These are phyloP conservation scores for Sphyrna mokarran DNA, from an alignment of 2,113 vertebrate species.

Conservation along the genomic window DNA sequence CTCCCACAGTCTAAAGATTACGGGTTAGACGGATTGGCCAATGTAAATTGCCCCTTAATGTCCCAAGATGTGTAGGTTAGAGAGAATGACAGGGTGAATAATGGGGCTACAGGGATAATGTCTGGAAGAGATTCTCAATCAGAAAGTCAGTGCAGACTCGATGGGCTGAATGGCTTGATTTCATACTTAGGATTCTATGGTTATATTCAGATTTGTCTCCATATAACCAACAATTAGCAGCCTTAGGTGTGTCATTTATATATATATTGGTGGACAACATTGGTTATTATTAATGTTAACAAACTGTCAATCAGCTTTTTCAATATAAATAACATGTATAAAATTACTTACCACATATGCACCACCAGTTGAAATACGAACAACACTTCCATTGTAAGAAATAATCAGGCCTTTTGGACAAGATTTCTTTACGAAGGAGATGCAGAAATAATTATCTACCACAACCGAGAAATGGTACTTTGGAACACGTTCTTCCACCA, in stretches of 20 bases:
- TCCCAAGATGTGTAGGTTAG: no score
- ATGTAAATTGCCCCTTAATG: no score
- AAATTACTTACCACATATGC: not conserved
- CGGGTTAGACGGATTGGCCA: no score
- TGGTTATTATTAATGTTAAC: not conserved
- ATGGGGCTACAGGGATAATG: no score
- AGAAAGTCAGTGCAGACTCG: no score
- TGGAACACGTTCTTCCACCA: slow-evolving; percentile 53
- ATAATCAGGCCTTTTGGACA: slow-evolving; percentile 53
- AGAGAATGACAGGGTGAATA: no score
- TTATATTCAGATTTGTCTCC: not conserved
- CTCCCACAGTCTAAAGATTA: no score
- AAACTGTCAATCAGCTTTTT: not conserved
- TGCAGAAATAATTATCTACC: slow-evolving; percentile 54
- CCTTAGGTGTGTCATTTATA: not conserved
- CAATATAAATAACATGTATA: not conserved
- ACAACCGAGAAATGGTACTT: slow-evolving; percentile 49
- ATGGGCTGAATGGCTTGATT: no score
- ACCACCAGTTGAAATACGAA: slow-evolving; percentile 32
- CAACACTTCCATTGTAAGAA: slow-evolving; percentile 46
- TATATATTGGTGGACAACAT: not conserved
- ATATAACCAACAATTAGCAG: not conserved
- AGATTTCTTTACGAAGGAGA: slow-evolving; percentile 32
- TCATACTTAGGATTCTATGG: not conserved
- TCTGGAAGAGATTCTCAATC: no score